Percentiles rank a stretch among this genome's conserved stretches.
Evolutionary conservation across 1,140 invertebrate species (phyloP).

Genomic region (Cotesia chilonis): DNA sequence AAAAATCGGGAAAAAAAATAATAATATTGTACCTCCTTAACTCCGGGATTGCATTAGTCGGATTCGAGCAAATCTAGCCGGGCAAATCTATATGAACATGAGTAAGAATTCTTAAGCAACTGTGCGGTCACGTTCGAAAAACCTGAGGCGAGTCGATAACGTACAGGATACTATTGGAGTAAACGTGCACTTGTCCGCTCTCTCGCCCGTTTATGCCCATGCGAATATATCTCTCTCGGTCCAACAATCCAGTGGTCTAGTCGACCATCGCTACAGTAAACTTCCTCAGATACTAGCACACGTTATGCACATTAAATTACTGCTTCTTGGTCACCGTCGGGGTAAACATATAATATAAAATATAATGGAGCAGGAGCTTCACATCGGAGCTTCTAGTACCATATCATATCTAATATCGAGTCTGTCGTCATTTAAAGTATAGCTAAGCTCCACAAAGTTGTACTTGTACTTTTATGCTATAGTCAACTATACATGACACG

Average conservation of each 20-base stretch:
- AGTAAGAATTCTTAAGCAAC: neutral
- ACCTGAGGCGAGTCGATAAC: conserved; percentile 31
- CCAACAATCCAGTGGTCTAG: neutral
- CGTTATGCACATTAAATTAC: conserved; percentile 4
- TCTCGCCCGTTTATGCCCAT: conserved; percentile 23
- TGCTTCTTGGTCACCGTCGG: conserved; percentile 21
- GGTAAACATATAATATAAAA: conserved; percentile 19
- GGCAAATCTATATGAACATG: conserved; percentile 9
- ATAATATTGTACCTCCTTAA: neutral
- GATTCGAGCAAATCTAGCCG: conserved; percentile 26
- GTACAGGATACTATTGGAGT: conserved; percentile 17
- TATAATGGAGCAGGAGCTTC: conserved; percentile 26
- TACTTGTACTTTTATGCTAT: too few species aligned
- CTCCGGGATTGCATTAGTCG: neutral
- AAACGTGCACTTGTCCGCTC: conserved; percentile 24
- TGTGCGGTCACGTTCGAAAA: conserved; percentile 37
- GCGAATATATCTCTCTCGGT: neutral
- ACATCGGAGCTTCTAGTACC: too few species aligned
- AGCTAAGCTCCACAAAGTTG: too few species aligned
- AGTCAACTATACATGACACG: conserved; percentile 10
- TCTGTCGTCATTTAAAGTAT: too few species aligned
- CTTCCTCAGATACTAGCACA: neutral
- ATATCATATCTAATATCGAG: too few species aligned
- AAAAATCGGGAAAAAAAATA: neutral
- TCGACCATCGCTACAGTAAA: neutral